Conservation (phyloP, 2,888 invertebrate species). For the Standfussiana lucernea region DNA sequence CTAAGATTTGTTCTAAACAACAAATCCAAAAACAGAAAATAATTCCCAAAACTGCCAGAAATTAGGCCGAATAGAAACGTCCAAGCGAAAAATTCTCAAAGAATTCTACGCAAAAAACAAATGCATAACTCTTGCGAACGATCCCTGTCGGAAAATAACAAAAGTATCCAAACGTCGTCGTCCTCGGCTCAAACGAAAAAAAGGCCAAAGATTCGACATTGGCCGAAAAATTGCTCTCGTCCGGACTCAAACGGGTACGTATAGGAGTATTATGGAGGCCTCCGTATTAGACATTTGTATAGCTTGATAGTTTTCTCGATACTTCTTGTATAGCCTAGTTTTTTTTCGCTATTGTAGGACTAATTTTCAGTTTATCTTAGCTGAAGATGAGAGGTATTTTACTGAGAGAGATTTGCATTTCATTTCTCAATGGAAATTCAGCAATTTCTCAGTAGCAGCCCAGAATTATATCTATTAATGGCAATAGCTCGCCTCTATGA, state of each 20-base stretch:
- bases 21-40: constrained; percentile 10
- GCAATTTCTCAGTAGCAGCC: background rate
- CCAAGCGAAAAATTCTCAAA: constrained; percentile 9
- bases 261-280: constrained; percentile 25
- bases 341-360: background rate
- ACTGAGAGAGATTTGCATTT: background rate
- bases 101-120: constrained; percentile 60
- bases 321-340: constrained; percentile 7
- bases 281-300: constrained; percentile 15
- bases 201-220: constrained; percentile 57
- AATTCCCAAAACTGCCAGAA: background rate
- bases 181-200: constrained; percentile 60
- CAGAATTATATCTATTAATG: background rate
- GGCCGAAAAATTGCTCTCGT: constrained; percentile 57
- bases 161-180: constrained; percentile 57
- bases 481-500: background rate
- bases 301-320: constrained; percentile 27
- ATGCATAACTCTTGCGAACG: constrained; percentile 66
- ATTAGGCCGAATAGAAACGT: constrained; percentile 20
- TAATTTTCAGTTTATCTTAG: background rate
- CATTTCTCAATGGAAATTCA: background rate
- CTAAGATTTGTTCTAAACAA: background rate
- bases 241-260: constrained; percentile 49
- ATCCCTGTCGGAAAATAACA: constrained; percentile 63
- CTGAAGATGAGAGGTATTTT: background rate